Conservation (phyloP, 1,140 invertebrate genomes). For the Drosophila seguyi region DNA sequence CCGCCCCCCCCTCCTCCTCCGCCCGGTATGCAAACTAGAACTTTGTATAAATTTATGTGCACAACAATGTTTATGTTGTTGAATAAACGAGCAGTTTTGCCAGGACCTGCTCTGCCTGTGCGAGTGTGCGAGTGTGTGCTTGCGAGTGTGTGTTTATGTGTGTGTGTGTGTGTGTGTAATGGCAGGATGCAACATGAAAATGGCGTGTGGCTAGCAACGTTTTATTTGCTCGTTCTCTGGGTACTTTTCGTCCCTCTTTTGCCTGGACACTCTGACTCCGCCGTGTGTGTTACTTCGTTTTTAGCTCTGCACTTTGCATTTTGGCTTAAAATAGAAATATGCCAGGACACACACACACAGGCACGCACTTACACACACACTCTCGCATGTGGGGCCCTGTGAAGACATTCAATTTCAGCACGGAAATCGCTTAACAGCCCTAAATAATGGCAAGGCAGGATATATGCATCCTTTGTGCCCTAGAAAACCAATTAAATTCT, state of each 20-base stretch:
- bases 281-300: conserved; percentile 2
- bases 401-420: conserved; percentile 70
- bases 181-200: conserved; percentile 82
- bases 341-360: conserved; percentile 36
- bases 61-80: conserved; percentile 83
- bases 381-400: conserved; percentile 16
- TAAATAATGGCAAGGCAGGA: no score
- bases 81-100: conserved; percentile 80
- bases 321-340: conserved; percentile 55
- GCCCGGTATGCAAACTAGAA: conserved; percentile 77
- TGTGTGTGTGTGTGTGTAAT: conserved; percentile 54
- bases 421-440: conserved; percentile 72
- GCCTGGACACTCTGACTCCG: conserved; percentile 12
- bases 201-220: conserved; percentile 79
- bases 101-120: conserved; percentile 13
- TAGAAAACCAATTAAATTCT: neutral
- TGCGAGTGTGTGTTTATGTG: conserved; percentile 28
- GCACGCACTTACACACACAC: conserved; percentile 6
- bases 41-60: conserved; percentile 83
- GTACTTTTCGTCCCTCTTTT: conserved; percentile 26
- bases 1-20: no score
- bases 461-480: conserved; percentile 2
- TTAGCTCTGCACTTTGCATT: neutral
- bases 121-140: conserved; percentile 2
- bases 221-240: conserved; percentile 66